These are phyloP conservation scores for Xestoiulus laeticollis DNA, from an alignment of 2,888 invertebrate genomes.

Conservation along the genomic window DNA sequence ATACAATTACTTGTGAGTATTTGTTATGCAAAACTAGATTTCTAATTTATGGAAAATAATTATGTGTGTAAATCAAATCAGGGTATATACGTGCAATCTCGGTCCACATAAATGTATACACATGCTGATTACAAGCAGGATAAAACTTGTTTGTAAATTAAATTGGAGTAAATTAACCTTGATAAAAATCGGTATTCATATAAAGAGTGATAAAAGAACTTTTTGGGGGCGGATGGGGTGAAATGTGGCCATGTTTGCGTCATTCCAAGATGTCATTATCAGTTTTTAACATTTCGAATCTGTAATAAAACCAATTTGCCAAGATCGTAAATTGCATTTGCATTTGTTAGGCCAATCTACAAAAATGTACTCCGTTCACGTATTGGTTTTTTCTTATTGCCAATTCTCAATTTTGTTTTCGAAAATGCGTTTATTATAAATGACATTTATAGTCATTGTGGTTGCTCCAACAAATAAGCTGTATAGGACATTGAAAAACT, in stretches of 20 bases:
- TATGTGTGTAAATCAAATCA: neutral
- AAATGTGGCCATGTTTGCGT: neutral
- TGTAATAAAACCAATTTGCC: neutral
- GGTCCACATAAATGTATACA: neutral
- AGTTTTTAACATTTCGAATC: neutral
- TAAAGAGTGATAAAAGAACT: neutral
- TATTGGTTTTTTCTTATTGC: neutral
- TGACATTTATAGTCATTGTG: conserved; percentile 13
- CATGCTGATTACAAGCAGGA: conserved; percentile 4
- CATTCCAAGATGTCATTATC: neutral
- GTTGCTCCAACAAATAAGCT: neutral
- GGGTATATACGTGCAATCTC: neutral
- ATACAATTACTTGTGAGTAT: neutral
- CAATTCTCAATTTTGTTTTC: neutral
- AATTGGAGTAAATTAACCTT: conserved; percentile 24
- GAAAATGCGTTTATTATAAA: conserved; percentile 30
- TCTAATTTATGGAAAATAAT: neutral
- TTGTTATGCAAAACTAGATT: conserved; percentile 11
- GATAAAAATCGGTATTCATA: conserved; percentile 5
- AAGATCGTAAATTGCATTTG: neutral
- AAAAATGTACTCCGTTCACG: neutral
- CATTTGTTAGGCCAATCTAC: neutral
- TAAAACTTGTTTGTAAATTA: conserved; percentile 38
- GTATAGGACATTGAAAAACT: neutral
- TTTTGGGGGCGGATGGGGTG: neutral